These are phyloP conservation scores for Girardia tigrina DNA, from an alignment of 2,888 invertebrate genomes.

Conservation along the genomic window DNA sequence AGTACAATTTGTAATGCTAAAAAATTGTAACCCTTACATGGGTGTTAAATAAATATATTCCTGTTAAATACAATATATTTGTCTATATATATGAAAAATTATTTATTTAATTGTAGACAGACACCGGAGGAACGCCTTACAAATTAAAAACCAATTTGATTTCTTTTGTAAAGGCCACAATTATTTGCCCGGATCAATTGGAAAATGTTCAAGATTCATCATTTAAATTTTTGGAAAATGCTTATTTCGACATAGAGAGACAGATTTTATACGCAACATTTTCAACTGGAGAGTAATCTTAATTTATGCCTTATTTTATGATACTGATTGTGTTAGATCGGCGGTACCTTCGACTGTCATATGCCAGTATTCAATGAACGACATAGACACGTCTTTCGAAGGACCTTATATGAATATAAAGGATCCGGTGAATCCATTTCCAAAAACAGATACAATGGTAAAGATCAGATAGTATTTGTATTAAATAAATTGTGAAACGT, in stretches of 20 bases:
- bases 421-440: background rate
- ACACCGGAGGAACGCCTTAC: background rate
- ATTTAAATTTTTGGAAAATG: background rate
- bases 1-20: no score
- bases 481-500: no score
- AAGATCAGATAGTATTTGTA: no score
- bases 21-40: no score
- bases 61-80: no score
- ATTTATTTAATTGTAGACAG: no score
- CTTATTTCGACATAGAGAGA: background rate
- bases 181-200: background rate
- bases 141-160: background rate
- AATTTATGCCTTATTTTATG: background rate
- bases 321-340: background rate
- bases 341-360: background rate
- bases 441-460: background rate
- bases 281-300: background rate
- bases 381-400: background rate
- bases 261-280: background rate
- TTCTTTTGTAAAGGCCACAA: background rate
- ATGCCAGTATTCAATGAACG: background rate
- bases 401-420: background rate
- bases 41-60: no score
- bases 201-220: background rate
- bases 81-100: no score